Base-by-base conservation (phyloP, 2,888 invertebrate species). In the Megaustenia siamemsis region DNA sequence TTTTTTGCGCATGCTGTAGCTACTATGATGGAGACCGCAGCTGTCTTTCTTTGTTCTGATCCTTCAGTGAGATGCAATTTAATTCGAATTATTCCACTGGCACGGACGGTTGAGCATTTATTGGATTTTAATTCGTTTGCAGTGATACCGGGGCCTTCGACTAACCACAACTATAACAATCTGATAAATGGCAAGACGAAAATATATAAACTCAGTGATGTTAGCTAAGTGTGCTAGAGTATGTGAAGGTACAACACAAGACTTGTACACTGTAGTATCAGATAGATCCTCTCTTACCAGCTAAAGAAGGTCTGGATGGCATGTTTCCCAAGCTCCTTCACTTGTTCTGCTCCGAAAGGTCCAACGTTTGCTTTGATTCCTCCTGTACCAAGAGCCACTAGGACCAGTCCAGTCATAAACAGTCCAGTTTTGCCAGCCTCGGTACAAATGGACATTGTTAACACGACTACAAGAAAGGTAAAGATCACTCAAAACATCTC, bases 301-400 rank as follows among this genome's bases (percentile, higher is more conserved):
- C 91, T 92, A 82, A 93, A 93, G 83, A 91, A 93, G 1, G 90
- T 89, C 85, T 91, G 91, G 0, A 93, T 90, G 12, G 90, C 91
- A 40, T 89, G 87, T n/a, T 88, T 77, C 38, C 92, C 92, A 5
- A 91, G 82, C 43, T 89, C 89, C 77, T 91, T 89, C 0, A 92
- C 89, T 86, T 93, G 93, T 69, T 92, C 90, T 5, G 93, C 93
- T 3, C 93, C 93, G 87, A 93, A 93, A 28, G 92, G 92, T 10
- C 92, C 91, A 6, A 93, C 91, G 85, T 93, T 93, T 43, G 93
- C 91, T 85, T 93, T 93, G 83, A 93, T 92, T 1, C 93, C 92
- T 4, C 92, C 93, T 18, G 92, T 92, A 76, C 92, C 93, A 60
- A 92, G 83, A 43, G 91, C 92, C 68, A 93, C 87, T 40, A 93